Percentiles rank a stretch among this genome's conserved stretches.
Conservation (phyloP, 92 coral and sea anemone genomes). For the Umimayanthus kanabou region DNA sequence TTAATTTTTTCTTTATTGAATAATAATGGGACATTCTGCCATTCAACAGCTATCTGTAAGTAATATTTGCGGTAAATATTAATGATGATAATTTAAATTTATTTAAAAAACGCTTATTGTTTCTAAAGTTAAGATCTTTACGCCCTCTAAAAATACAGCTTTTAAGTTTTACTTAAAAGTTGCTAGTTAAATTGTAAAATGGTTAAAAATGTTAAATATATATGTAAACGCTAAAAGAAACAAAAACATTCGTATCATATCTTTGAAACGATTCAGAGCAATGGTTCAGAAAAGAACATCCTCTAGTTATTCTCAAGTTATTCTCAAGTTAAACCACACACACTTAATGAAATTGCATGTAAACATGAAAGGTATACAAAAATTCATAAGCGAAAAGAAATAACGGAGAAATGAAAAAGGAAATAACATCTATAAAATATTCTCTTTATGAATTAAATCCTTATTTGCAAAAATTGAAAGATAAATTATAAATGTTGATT, state of each 20-base stretch:
- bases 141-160: too few species aligned
- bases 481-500: not conserved
- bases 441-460: not conserved
- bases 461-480: too few species aligned
- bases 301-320: too few species aligned
- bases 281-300: too few species aligned
- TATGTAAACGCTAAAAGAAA: not conserved
- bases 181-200: not conserved
- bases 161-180: too few species aligned
- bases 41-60: slow-evolving; percentile 32
- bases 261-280: too few species aligned
- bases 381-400: too few species aligned
- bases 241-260: too few species aligned
- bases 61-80: not conserved
- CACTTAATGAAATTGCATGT: not conserved
- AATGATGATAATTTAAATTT: not conserved
- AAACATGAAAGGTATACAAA: not conserved
- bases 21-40: slow-evolving; percentile 4
- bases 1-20: not conserved
- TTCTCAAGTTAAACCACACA: too few species aligned
- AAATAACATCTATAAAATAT: too few species aligned
- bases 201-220: not conserved
- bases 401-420: not conserved
- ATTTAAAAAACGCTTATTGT: not conserved
- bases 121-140: too few species aligned